These are phyloP conservation scores for Prionailurus viverrinus DNA, from an alignment of 2,113 vertebrate genomes.

Conservation along the genomic window DNA sequence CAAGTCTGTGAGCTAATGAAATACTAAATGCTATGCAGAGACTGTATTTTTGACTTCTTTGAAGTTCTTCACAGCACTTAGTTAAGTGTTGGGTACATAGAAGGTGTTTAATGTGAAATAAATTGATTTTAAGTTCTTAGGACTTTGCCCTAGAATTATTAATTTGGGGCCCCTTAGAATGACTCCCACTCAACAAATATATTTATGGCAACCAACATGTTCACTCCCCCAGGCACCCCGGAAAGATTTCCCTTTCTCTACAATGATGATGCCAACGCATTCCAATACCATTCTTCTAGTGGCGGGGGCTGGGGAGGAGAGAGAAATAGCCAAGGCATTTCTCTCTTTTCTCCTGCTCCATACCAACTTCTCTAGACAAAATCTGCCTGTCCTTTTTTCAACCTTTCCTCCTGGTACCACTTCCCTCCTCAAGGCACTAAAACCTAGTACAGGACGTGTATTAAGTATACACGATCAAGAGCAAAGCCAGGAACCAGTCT, in stretches of 20 bases:
- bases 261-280: neutral
- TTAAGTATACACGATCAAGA: neutral
- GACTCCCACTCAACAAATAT: neutral
- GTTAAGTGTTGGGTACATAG: neutral
- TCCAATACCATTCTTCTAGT: neutral
- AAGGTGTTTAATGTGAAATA: slow-evolving; percentile 56
- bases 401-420: neutral
- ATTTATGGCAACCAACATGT: neutral
- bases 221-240: neutral
- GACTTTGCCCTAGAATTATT: slow-evolving; percentile 22
- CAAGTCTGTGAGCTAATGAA: slow-evolving; percentile 46
- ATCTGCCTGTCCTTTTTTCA: neutral
- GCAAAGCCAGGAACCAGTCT: neutral
- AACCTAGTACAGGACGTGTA: neutral
- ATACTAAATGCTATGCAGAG: slow-evolving; percentile 40
- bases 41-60: neutral
- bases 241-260: neutral
- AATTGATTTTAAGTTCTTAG: slow-evolving; percentile 37
- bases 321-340: neutral
- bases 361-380: neutral
- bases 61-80: slow-evolving; percentile 18
- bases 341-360: neutral
- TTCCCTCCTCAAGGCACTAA: neutral
- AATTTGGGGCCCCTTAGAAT: neutral
- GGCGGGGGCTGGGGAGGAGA: neutral